Evolutionary conservation across 2,113 vertebrate genomes (phyloP).

Genomic region (Vireo altiloquus): DNA sequence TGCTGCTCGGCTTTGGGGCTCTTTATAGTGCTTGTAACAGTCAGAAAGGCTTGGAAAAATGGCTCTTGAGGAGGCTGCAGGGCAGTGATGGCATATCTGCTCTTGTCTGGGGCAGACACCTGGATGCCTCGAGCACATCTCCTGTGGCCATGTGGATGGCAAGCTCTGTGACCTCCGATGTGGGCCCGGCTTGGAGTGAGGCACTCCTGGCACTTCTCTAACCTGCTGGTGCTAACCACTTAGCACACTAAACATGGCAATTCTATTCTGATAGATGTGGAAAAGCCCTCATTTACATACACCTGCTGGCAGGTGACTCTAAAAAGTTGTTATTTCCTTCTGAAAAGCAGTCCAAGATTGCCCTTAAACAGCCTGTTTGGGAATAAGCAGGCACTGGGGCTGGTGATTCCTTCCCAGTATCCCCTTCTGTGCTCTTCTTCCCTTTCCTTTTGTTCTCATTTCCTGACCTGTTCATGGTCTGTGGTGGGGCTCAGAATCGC

Average conservation of each 20-base stretch:
- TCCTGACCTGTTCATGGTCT: neutral
- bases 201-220: neutral
- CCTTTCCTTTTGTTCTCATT: neutral
- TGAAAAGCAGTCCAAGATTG: neutral
- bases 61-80: neutral
- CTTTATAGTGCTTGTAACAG: neutral
- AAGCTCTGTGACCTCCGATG: accelerated
- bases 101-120: neutral
- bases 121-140: neutral
- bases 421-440: neutral
- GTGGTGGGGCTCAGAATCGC: neutral
- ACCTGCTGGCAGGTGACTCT: neutral
- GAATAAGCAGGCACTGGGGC: neutral
- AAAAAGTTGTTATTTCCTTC: neutral
- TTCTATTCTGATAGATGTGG: neutral
- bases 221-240: neutral
- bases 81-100: neutral
- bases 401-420: accelerated
- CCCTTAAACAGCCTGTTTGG: neutral
- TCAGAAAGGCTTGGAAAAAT: neutral
- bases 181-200: neutral
- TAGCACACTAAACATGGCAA: neutral
- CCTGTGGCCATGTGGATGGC: accelerated
- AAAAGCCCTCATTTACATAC: neutral
- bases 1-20: neutral